phyloP scores from a whole-genome alignment of 2,113 vertebrate genomes.

The Ciconia boyciana region DNA sequence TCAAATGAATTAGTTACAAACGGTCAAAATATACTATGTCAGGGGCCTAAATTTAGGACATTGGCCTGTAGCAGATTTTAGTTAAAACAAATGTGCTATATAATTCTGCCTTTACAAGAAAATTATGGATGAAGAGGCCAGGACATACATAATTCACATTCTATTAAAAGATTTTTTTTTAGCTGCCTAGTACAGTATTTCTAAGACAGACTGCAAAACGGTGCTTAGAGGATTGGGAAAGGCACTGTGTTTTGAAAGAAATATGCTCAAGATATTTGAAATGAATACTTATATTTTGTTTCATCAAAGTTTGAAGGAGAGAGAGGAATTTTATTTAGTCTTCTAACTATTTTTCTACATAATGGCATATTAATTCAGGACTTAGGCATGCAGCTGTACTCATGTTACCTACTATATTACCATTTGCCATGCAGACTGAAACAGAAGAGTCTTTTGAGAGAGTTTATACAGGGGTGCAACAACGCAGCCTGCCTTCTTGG shows the following conservation, averaged over 20 bases:
- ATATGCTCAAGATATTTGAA: background rate
- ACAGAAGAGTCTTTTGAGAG: background rate
- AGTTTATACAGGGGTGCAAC: background rate
- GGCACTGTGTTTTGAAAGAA: background rate
- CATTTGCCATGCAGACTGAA: accelerated
- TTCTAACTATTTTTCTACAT: background rate
- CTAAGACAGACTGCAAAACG: background rate
- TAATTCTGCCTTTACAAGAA: background rate
- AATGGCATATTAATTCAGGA: background rate
- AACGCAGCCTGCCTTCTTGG: background rate
- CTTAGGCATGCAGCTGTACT: background rate
- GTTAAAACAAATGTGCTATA: background rate
- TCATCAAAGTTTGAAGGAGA: background rate
- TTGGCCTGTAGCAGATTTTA: background rate
- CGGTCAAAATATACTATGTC: background rate
- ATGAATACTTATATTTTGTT: background rate
- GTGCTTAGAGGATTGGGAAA: background rate
- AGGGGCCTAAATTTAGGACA: constrained; percentile 12
- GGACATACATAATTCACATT: background rate
- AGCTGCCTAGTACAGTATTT: background rate
- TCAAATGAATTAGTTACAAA: constrained; percentile 1
- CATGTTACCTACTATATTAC: background rate
- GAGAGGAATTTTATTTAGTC: background rate
- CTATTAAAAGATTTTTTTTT: background rate
- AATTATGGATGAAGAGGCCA: background rate